These are phyloP conservation scores for Brenthis ino DNA, from an alignment of 2,888 invertebrate genomes.

Conservation along the genomic window DNA sequence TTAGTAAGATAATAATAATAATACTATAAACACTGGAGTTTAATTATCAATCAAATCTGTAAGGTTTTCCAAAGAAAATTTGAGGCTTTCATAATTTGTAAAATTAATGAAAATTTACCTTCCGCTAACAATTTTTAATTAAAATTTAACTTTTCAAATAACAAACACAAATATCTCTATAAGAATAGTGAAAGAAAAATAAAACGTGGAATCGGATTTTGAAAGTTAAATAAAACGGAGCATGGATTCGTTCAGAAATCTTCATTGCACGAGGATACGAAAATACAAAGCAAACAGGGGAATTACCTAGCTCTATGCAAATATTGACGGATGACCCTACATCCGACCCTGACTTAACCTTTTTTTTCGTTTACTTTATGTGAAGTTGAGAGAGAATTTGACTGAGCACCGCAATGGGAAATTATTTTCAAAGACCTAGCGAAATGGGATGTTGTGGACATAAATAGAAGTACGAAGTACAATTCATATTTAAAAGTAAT, in stretches of 20 bases:
- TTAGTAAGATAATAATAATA: no score
- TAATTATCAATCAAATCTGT: neutral
- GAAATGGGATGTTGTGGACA: conserved; percentile 15
- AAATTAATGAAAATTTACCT: conserved; percentile 20
- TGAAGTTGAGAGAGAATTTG: conserved; percentile 42
- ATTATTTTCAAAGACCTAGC: conserved; percentile 24
- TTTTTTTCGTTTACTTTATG: conserved; percentile 47
- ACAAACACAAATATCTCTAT: conserved; percentile 22
- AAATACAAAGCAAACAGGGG: conserved; percentile 56
- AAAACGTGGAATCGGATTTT: conserved; percentile 3
- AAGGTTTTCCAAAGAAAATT: neutral
- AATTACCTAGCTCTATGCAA: conserved; percentile 58
- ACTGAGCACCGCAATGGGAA: conserved; percentile 34
- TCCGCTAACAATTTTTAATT: conserved; percentile 4
- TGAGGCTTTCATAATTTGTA: neutral
- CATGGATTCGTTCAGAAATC: conserved; percentile 34
- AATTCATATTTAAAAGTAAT: conserved; percentile 3
- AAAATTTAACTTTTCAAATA: conserved; percentile 8
- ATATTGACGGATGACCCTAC: conserved; percentile 56
- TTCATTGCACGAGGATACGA: conserved; percentile 40
- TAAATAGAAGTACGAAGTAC: neutral
- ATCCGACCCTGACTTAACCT: conserved; percentile 48
- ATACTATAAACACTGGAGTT: no score
- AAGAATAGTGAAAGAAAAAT: conserved; percentile 19
- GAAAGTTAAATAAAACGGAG: conserved; percentile 26